Conservation (phyloP, 37 sponge, comb jelly and placozoan genomes). For the Ianthella basta region DNA sequence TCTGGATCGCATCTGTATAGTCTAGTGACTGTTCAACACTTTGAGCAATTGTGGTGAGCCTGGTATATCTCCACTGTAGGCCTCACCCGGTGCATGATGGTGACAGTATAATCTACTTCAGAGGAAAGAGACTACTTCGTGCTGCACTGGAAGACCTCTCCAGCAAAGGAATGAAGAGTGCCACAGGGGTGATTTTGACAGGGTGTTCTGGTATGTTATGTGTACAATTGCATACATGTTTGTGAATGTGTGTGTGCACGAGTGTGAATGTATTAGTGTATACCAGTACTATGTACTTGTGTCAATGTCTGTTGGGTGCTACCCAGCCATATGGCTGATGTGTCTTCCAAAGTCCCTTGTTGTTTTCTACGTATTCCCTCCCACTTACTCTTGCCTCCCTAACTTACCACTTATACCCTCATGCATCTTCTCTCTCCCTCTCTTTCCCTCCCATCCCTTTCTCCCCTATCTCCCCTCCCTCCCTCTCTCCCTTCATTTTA, state of each 20-base stretch:
- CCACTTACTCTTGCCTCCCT: not conserved
- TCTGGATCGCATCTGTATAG: not conserved
- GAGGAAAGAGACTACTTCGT: constrained; percentile 36
- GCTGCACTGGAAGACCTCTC: constrained; percentile 25
- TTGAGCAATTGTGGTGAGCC: not conserved
- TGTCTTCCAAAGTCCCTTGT: no score
- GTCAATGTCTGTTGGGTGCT: not conserved
- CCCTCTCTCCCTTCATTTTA: no score
- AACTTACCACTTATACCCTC: not conserved
- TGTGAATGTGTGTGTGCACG: constrained; percentile 5
- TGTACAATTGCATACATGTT: not conserved
- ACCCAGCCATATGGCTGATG: no score
- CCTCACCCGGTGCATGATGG: constrained; percentile 24
- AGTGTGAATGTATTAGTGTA: constrained; percentile 2
- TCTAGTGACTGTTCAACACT: not conserved
- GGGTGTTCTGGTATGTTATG: constrained; percentile 74
- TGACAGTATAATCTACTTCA: constrained; percentile 44
- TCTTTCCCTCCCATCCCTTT: not conserved
- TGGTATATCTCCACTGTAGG: not conserved
- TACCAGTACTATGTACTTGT: not conserved
- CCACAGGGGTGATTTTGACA: constrained; percentile 72
- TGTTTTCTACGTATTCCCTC: not conserved
- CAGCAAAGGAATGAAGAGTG: constrained; percentile 51
- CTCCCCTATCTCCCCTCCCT: no score
- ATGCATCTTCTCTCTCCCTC: not conserved